Base-by-base conservation (phyloP, 1,140 invertebrate genomes). In the Tribolium madens region DNA sequence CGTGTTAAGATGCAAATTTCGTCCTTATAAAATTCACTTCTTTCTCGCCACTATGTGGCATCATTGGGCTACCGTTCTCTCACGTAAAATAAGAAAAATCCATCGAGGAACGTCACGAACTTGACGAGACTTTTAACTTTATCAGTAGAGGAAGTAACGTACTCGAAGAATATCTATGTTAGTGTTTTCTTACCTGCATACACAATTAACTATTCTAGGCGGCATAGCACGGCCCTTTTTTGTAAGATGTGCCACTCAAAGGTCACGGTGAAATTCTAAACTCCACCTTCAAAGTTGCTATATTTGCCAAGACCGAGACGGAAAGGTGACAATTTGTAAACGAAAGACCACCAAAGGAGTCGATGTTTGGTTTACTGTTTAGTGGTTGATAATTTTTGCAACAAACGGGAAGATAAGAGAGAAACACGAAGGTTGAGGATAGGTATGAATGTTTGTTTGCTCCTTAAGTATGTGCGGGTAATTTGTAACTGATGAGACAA, bases 171-270 rank as follows among this genome's bases (percentile, higher is more conserved):
- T 57, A 57, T 57, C 52, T 57, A 57, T 57, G 52, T 57, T 57
- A 57, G 52, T 57, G 52, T 57, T 57, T 57, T n/a, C 17, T 57
- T 57, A 57, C 52, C 52, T 57, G 52, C 52, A 57, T 57, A 57
- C 52, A 57, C 50, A 52, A 52, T 52, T 57, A 21, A 9, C 4
- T 42, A n/a, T n/a, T 42, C 18, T n/a, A 17, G 52, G 52, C 52
- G 52, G 52, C 52, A 42, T 10, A 17, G 17, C 15, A 4, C 52
- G 50, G n/a, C 50, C 50, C 50, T 52, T 52, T 42, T 42, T 21
- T 17, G 18, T 57, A 17, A 17, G 52, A 57, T 21, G 52, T 21
- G 10, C 52, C 52, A 17, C 52, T n/a, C 15, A 9, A 26, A 57
- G 18, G 52, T 57, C 52, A 21, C 18, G 3, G 48, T 15, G 48